Evolutionary conservation across 2,113 vertebrate species (phyloP), one percentile per base, ranked within the genome.

Genomic region (Platysternon megacephalum): DNA sequence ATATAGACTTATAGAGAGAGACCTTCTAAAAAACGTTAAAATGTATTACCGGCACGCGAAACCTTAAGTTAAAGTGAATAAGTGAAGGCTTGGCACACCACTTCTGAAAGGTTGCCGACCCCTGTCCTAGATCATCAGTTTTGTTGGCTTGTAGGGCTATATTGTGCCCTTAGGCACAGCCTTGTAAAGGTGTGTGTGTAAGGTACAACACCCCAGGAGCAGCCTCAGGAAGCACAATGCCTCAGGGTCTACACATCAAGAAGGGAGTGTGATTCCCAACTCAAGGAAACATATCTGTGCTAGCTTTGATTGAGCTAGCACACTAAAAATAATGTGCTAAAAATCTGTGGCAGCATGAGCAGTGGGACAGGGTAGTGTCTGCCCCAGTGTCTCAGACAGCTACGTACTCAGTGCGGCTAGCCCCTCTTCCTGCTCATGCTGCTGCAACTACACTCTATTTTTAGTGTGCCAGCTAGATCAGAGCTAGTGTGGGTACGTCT

Each of bases 181-280:
- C 29, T 79, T 24, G 0, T 1, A 2, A 3, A 6, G n/a, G 93
- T 90, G 87, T 11, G 19, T 56, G 39, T 0, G 2, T n/a, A 83
- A 42, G 4, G 6, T 89, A 78, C 4, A 85, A 4, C 53, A 79
- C 46, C 76, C 83, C 0, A 11, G 13, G 82, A 82, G 51, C 7
- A 87, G 44, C 4, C 35, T 39, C 13, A 82, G 74, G 46, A 79
- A 86, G 17, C 5, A 29, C 1, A 56, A 39, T 8, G 32, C 61
- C 32, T 35, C 61, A n/a, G 32, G 19, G 35, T 39, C 65, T 22
- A n/a, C 9, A 72, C 4, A 19, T 39, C 32, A 17, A 72, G n/a
- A 72, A 39, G 65, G 19, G 61, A 5, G 17, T 68, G 61, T n/a
- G 61, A 68, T 35, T 68, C 32, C 35, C 61, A 68, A 21, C n/a